These are phyloP conservation scores for Condylura cristata DNA, from an alignment of 2,113 vertebrate species.

Conservation along the genomic window DNA sequence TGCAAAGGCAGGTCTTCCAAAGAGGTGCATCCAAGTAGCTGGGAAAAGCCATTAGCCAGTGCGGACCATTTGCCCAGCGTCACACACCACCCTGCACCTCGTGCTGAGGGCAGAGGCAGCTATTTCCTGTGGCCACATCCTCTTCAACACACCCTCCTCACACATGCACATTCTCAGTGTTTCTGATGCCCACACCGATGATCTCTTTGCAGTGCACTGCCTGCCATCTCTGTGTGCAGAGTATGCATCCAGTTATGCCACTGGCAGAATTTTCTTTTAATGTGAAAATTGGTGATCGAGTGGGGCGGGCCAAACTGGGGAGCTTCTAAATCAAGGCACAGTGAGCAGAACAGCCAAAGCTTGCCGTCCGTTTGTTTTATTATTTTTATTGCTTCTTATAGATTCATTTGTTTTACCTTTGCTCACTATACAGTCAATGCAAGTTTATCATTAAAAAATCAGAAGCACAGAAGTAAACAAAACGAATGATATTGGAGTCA, in stretches of 20 bases:
- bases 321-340: not conserved
- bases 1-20: slow-evolving; percentile 31
- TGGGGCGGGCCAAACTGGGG: not conserved
- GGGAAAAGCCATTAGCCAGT: slow-evolving; percentile 36
- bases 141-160: not conserved
- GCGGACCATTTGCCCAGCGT: slow-evolving; percentile 2
- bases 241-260: not conserved
- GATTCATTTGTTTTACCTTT: not conserved
- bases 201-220: not conserved
- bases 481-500: not conserved
- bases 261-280: not conserved
- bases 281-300: slow-evolving; percentile 31
- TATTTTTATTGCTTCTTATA: not conserved
- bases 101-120: slow-evolving; percentile 21
- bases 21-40: slow-evolving; percentile 39
- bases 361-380: not conserved
- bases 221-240: not conserved
- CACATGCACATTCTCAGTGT: not conserved
- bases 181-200: not conserved
- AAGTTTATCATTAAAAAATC: not conserved
- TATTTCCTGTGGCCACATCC: not conserved
- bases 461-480: slow-evolving; percentile 18
- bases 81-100: not conserved
- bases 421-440: not conserved
- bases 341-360: not conserved